Base-by-base conservation (phyloP, 2,113 vertebrate genomes). In the Muscicapa adusta region DNA sequence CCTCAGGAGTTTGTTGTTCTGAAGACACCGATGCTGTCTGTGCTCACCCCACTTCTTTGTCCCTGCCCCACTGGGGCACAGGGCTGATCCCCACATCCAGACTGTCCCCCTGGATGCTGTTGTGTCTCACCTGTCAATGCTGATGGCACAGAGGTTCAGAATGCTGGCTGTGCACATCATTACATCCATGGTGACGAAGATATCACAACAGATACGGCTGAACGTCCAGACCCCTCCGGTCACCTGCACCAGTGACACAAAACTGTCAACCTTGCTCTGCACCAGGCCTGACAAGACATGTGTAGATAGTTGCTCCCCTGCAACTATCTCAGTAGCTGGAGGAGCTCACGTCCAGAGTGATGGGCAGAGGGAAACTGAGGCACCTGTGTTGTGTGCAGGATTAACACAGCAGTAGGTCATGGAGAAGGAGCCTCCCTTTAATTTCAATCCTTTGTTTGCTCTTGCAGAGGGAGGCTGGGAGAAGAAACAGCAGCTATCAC, bases 111-210 rank as follows among this genome's bases (percentile, higher is more conserved):
- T 29, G 50, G 51, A 9, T 58, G 62, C 75, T 82, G 34, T 5
- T 72, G 66, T 86, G 67, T 91, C 98, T 97, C 98, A 99, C 99
- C 99, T 99, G 98, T 99, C 99, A 61, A 99, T 99, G 98, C 99
- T 99, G 98, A 99, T 99, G 74, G 99, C 99, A 50, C 99, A 99
- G 97, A 99, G 98, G 97, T 99, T 99, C 96, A 99, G 98, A 97
- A 99, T 99, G 97, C 99, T 99, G 97, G 99, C 99, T 8, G 99
- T 99, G 96, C 99, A 99, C 99, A 99, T 99, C 99, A 99, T 99
- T 65, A 99, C 99, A 85, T 99, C 99, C 97, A 99, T 97, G 89
- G 99, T 99, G 97, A 99, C 99, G 33, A 99, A 99, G 92, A 99
- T 92, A 94, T 99, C 98, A 6, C 99, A 99, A 92, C 98, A 99